A percentile compares a stretch with the other conserved stretches of the same genome.
Conservation (phyloP, 2,113 vertebrate species). For the Abramis brama region DNA sequence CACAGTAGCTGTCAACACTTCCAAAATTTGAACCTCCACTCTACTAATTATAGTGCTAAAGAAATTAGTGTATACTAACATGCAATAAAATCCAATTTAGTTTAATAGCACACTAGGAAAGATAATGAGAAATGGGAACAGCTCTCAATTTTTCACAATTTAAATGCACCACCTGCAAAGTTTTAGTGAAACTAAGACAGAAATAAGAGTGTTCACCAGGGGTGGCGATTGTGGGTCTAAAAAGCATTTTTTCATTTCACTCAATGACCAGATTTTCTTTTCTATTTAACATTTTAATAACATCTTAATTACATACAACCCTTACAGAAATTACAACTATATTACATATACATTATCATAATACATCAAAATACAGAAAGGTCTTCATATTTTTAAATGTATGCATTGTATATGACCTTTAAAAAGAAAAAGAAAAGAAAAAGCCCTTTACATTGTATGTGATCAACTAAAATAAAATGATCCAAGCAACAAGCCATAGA, state of each 20-base stretch:
- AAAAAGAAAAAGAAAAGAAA: slow-evolving; percentile 34
- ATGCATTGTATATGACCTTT: slow-evolving; percentile 32
- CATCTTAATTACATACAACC: slow-evolving; percentile 76
- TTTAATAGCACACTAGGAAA: no score
- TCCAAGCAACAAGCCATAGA: slow-evolving; percentile 4
- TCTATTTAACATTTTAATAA: slow-evolving; percentile 59
- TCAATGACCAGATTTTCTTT: background rate
- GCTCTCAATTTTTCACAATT: background rate
- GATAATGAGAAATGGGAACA: no score
- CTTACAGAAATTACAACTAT: slow-evolving; percentile 72
- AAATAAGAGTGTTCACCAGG: background rate
- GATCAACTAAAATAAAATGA: slow-evolving; percentile 28
- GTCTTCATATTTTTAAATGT: slow-evolving; percentile 25
- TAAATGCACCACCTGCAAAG: background rate
- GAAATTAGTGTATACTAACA: background rate
- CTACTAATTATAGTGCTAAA: no score
- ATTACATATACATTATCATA: slow-evolving; percentile 53
- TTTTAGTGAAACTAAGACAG: background rate
- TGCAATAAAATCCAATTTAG: background rate
- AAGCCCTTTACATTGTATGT: slow-evolving; percentile 59
- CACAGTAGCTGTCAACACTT: no score
- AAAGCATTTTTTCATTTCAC: background rate
- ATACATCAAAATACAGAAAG: slow-evolving; percentile 56
- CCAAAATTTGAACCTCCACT: no score
- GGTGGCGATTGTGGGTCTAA: background rate